A percentile compares a stretch with the other conserved stretches of the same genome.
phyloP scores from a whole-genome alignment of 2,797 vertebrate genomes.

The Pipistrellus kuhlii region DNA sequence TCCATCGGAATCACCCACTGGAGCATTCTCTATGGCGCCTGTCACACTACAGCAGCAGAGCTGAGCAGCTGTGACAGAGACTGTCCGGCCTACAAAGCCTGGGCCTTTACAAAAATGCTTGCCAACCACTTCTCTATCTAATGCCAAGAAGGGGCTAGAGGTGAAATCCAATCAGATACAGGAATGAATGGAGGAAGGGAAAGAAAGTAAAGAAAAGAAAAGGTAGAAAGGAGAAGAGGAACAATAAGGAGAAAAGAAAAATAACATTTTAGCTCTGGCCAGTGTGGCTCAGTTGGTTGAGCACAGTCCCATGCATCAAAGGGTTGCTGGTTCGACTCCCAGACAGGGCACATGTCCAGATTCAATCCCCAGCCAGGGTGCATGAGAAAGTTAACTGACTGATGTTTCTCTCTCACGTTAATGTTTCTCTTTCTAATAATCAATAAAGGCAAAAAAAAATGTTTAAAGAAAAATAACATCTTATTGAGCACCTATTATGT shows the following conservation, averaged over 20 bases:
- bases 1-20: accelerated
- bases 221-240: neutral
- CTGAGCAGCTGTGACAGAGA: neutral
- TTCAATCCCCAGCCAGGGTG: too few relatives aligned
- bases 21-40: accelerated
- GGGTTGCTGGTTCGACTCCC: too few relatives aligned
- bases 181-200: neutral
- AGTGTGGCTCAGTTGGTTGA: too few relatives aligned
- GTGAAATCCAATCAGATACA: neutral
- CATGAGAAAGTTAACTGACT: too few relatives aligned
- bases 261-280: neutral
- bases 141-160: neutral
- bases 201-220: neutral
- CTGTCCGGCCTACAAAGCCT: neutral
- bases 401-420: too few relatives aligned
- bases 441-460: too few relatives aligned
- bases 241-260: neutral
- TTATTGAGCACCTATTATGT: neutral
- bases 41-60: neutral
- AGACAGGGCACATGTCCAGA: too few relatives aligned
- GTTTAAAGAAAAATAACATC: neutral
- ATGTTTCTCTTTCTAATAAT: too few relatives aligned
- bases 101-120: neutral
- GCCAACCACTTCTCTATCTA: neutral
- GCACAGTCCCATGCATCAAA: too few relatives aligned